Conservation (phyloP, 2,888 invertebrate species). For the Gandaritis pyraliata region DNA sequence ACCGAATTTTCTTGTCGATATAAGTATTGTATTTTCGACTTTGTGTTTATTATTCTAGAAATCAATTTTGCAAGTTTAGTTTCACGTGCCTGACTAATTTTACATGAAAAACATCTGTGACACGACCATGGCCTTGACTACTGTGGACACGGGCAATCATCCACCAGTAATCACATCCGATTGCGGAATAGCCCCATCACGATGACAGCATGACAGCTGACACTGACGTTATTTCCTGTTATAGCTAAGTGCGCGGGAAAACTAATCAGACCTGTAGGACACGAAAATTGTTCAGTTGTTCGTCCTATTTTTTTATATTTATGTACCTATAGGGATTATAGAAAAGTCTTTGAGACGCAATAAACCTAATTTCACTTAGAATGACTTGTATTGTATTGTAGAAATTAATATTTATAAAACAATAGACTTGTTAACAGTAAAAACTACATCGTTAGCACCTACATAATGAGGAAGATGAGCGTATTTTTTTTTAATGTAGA, state of each 20-base stretch:
- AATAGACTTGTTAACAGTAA: not conserved
- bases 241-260: conserved; percentile 15
- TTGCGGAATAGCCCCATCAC: conserved; percentile 65
- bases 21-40: not conserved
- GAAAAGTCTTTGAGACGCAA: too few relatives aligned
- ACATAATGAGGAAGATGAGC: too few relatives aligned
- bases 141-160: conserved; percentile 56
- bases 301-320: too few relatives aligned
- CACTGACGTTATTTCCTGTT: conserved; percentile 43
- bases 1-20: not conserved
- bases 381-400: too few relatives aligned
- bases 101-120: conserved; percentile 45
- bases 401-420: not conserved
- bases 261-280: conserved; percentile 1
- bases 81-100: conserved; percentile 38
- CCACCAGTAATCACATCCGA: conserved; percentile 47
- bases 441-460: not conserved
- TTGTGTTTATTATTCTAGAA: not conserved
- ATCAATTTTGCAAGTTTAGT: conserved; percentile 20
- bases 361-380: too few relatives aligned
- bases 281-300: not conserved
- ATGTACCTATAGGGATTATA: too few relatives aligned
- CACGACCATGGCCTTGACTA: conserved; percentile 57
- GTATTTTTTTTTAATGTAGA: too few relatives aligned
- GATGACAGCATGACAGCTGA: conserved; percentile 55